Conservation (phyloP, 2,888 invertebrate genomes). For the Sesia apiformis region DNA sequence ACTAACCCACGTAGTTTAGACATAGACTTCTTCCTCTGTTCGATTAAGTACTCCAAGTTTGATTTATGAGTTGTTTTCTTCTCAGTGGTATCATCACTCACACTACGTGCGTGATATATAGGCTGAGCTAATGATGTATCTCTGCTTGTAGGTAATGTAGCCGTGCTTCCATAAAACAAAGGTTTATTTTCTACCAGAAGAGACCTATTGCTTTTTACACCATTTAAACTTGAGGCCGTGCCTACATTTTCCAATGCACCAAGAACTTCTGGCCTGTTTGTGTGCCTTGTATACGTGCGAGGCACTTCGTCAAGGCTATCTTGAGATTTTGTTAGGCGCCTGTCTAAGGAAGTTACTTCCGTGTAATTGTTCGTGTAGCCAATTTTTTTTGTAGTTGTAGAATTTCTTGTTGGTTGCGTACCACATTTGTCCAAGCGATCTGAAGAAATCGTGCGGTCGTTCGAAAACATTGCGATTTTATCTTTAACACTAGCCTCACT, state of each 20-base stretch:
- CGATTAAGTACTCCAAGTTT: slow-evolving; percentile 83
- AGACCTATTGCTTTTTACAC: slow-evolving; percentile 23
- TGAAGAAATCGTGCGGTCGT: slow-evolving; percentile 51
- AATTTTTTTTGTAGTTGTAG: slow-evolving; percentile 41
- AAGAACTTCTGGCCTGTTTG: slow-evolving; percentile 62
- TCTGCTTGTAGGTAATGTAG: slow-evolving; percentile 40
- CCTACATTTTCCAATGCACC: slow-evolving; percentile 61
- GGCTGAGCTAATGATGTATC: slow-evolving; percentile 41
- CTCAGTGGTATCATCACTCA: slow-evolving; percentile 54
- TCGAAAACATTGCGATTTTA: slow-evolving; percentile 91
- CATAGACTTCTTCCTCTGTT: slow-evolving; percentile 86
- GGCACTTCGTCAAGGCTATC: slow-evolving; percentile 71
- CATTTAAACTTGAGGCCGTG: slow-evolving; percentile 8
- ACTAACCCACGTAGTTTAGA: slow-evolving; percentile 91
- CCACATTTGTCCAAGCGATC: slow-evolving; percentile 59
- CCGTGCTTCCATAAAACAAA: slow-evolving; percentile 62
- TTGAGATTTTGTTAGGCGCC: slow-evolving; percentile 63
- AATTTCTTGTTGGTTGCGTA: slow-evolving; percentile 44
- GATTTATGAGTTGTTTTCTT: slow-evolving; percentile 70
- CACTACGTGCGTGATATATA: slow-evolving; percentile 54
- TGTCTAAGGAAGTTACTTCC: slow-evolving; percentile 52
- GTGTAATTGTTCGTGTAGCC: slow-evolving; percentile 40
- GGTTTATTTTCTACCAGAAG: slow-evolving; percentile 43
- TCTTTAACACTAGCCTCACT: slow-evolving; percentile 88
- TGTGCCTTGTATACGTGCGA: slow-evolving; percentile 42